phyloP scores from a whole-genome alignment of 2,113 vertebrate genomes.

The Speoplatyrhinus poulsoni region DNA sequence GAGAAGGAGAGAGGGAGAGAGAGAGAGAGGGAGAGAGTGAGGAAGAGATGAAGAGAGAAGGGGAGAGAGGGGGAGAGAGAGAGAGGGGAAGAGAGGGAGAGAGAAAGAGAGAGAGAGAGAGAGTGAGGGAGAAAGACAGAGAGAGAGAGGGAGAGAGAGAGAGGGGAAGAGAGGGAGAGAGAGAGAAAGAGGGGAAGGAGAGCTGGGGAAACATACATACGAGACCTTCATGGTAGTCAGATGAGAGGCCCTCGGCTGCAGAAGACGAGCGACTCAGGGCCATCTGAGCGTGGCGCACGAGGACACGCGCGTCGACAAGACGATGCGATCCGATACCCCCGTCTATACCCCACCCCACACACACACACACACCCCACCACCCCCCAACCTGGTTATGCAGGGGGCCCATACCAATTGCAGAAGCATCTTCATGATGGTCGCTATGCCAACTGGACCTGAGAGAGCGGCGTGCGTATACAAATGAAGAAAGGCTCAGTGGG shows the following conservation, averaged over 20 bases:
- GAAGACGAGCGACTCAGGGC: constrained; percentile 58
- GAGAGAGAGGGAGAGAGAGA: background rate
- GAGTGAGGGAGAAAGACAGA: background rate
- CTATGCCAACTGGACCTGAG: constrained; percentile 55
- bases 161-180: background rate
- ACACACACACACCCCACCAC: background rate
- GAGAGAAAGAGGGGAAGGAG: background rate
- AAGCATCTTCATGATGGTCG: constrained; percentile 59
- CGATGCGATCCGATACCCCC: constrained; percentile 69
- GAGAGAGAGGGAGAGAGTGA: no score
- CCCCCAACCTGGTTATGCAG: constrained; percentile 44
- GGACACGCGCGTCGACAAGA: constrained; percentile 73
- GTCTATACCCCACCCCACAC: constrained; percentile 52
- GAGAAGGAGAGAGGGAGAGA: constrained; percentile 16
- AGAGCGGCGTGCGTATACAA: constrained; percentile 46
- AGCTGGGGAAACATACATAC: constrained; percentile 13
- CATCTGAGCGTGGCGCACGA: constrained; percentile 70
- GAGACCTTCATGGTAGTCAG: constrained; percentile 78
- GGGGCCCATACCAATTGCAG: constrained; percentile 54
- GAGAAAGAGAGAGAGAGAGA: background rate
- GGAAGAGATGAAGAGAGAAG: no score
- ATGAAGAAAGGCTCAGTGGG: constrained; percentile 61
- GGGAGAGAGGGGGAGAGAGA: no score
- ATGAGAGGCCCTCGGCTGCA: constrained; percentile 72
- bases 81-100: background rate